These are phyloP conservation scores for Scyliorhinus canicula DNA, from an alignment of 2,797 vertebrate genomes.

Conservation along the genomic window DNA sequence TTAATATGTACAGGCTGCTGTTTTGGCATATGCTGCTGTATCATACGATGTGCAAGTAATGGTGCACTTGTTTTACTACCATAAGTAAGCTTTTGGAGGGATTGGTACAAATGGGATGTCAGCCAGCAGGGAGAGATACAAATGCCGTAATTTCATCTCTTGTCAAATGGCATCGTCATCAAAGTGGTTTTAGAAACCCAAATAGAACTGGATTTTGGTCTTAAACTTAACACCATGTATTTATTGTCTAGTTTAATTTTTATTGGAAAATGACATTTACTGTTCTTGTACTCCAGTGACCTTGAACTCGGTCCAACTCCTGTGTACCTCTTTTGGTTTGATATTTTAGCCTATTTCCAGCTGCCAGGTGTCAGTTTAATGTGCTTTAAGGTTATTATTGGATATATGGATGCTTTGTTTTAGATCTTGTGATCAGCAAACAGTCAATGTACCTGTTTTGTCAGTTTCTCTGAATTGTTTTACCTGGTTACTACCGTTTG, in stretches of 20 bases:
- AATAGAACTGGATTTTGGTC: not conserved
- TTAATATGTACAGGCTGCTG: not conserved
- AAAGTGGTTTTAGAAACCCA: not conserved
- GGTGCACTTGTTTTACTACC: not conserved
- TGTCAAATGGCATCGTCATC: not conserved
- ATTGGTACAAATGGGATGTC: not conserved
- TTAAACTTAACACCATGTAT: not conserved
- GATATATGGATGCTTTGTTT: not conserved
- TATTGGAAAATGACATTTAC: not conserved
- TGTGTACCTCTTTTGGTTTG: not conserved
- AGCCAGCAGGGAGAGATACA: not conserved
- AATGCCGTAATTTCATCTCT: not conserved
- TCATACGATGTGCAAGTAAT: not conserved
- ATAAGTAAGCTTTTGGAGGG: not conserved
- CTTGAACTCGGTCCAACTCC: not conserved
- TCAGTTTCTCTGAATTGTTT: not conserved
- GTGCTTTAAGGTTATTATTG: not conserved
- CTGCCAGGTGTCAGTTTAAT: not conserved
- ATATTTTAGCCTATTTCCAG: not conserved
- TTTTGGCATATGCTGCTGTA: not conserved
- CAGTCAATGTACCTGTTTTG: not conserved
- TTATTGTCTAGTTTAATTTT: not conserved
- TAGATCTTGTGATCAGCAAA: conserved; percentile 2
- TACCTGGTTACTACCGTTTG: not conserved
- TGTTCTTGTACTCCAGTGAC: not conserved